These are phyloP conservation scores for Neogobius melanostomus DNA, from an alignment of 2,113 vertebrate species.

Conservation along the genomic window DNA sequence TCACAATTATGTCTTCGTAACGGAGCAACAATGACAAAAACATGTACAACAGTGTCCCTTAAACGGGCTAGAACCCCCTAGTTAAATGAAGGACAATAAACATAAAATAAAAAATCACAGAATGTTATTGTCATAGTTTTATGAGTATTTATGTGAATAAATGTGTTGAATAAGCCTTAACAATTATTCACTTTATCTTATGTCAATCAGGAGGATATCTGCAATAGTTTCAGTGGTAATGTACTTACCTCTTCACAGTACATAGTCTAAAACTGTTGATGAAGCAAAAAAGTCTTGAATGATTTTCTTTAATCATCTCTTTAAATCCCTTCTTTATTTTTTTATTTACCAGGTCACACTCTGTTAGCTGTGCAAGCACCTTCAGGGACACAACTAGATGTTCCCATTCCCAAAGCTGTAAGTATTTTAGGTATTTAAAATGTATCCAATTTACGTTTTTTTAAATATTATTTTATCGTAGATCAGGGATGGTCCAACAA, in stretches of 20 bases:
- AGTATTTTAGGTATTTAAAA: slow-evolving; percentile 32
- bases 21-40: neutral
- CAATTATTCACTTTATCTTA: slow-evolving; percentile 83
- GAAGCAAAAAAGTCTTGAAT: neutral
- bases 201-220: slow-evolving; percentile 92
- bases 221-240: slow-evolving; percentile 91
- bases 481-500: slow-evolving; percentile 86
- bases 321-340: neutral
- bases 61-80: no score
- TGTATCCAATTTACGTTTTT: neutral
- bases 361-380: slow-evolving; percentile 89
- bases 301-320: no score
- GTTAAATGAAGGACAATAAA: no score
- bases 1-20: neutral
- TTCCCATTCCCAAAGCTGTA: slow-evolving; percentile 93
- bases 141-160: neutral
- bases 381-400: slow-evolving; percentile 87
- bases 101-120: no score
- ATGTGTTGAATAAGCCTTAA: slow-evolving; percentile 79
- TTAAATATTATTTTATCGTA: slow-evolving; percentile 48
- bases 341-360: slow-evolving; percentile 81
- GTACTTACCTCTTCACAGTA: neutral
- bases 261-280: neutral
- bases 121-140: neutral
- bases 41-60: no score